These are phyloP conservation scores for Triplophysa rosa DNA, from an alignment of 2,113 vertebrate genomes.

Conservation along the genomic window DNA sequence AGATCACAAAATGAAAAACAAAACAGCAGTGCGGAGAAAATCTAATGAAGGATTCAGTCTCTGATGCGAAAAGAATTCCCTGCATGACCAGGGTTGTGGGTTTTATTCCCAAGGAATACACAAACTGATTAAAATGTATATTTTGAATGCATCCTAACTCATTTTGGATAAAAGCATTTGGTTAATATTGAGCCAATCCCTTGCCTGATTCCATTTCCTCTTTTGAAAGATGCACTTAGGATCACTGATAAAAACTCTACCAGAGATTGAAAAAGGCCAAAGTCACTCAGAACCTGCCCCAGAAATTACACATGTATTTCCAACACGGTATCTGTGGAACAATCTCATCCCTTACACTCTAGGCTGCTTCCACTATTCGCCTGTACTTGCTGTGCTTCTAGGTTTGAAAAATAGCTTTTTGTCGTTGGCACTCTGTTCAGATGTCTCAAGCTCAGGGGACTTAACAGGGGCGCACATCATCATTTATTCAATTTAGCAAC, in stretches of 20 bases:
- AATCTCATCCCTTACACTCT: conserved; percentile 56
- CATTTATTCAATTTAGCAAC: conserved; percentile 74
- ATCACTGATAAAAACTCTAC: conserved; percentile 2
- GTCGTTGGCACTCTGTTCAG: conserved; percentile 70
- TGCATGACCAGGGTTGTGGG: neutral
- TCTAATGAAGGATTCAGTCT: conserved; percentile 27
- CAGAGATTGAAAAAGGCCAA: neutral
- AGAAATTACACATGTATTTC: conserved; percentile 58
- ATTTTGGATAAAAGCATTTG: too few relatives aligned
- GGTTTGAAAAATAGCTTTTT: conserved; percentile 55
- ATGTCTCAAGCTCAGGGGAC: conserved; percentile 65
- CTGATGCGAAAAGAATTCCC: conserved; percentile 25
- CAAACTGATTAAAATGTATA: conserved; percentile 13
- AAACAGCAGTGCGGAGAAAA: conserved; percentile 35
- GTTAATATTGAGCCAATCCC: neutral
- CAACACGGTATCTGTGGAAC: conserved; percentile 65
- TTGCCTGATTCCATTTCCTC: conserved; percentile 5
- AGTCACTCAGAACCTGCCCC: neutral
- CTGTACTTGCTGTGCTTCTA: conserved; percentile 59
- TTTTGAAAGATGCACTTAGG: neutral
- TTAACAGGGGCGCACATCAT: conserved; percentile 59
- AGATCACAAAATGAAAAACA: conserved; percentile 25
- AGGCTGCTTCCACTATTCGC: conserved; percentile 54
- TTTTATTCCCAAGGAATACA: neutral
- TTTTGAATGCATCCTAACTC: neutral